Evolutionary conservation across 2,888 invertebrate species (phyloP), one percentile per base, ranked within the genome.

Genomic region (Hydrotaea diabolus): DNA sequence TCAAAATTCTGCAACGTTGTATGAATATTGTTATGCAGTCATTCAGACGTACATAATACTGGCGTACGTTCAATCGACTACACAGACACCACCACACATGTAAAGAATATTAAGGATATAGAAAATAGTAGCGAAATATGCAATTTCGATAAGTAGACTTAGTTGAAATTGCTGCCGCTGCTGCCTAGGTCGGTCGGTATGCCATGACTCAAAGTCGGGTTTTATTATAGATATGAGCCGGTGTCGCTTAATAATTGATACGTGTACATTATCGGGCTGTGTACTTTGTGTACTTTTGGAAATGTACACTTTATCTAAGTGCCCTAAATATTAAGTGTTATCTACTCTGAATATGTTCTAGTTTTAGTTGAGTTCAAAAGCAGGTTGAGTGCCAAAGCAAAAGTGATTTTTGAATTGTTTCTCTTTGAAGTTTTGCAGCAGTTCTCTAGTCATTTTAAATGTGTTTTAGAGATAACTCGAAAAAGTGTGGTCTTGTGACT

Each of bases 1-100:
- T 85, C 84, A 81, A 82, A 81, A 81, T 81, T 82, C 76, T 81
- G 73, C 76, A 85, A 85, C 84, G 84, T 85, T 78, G n/a, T 59
- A 81, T 79, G 75, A 84, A 78, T 84, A 66, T 31, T 31, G 64
- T 31, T 64, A 64, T 17, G 36, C 36, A 64, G 64, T 31, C 64
- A 59, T 21, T 31, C 36, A 36, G 15, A 43, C 69, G 21, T 43
- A 46, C 15, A 21, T 46, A 23, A 43, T 13, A 21, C 15, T 26
- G n/a, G n/a, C n/a, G n/a, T n/a, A 69, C 23, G 21, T 23, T 43
- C 21, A 21, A 19, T 7, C 17, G 21, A n/a, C 17, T 19, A 43
- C 11, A 19, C 7, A 43, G 21, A 19, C 43, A 43, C n/a, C 5
- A 11, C 59, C 23, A 66, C 66, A 66, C 19, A 66, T 39, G 39